Evolutionary conservation across 2,797 vertebrate genomes (phyloP).

Genomic region (Cheirogaleus major): DNA sequence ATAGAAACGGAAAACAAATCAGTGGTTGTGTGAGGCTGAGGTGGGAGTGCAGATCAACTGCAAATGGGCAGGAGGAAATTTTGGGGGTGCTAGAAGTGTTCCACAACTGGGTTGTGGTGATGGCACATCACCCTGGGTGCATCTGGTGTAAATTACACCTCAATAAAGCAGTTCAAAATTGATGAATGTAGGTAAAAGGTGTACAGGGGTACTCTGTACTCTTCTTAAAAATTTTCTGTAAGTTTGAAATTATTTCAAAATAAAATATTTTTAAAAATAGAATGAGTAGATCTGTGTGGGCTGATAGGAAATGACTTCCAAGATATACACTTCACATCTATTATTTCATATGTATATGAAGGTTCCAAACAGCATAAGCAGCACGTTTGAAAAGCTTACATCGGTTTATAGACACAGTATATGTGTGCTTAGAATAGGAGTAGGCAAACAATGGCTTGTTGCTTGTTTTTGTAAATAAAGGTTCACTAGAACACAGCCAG

Average conservation of each 20-base stretch:
- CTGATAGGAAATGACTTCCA: neutral
- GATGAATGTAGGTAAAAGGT: neutral
- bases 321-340: neutral
- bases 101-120: no score
- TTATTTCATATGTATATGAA: neutral
- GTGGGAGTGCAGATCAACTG: neutral
- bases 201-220: neutral
- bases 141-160: neutral
- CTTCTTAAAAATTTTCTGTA: neutral
- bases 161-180: neutral
- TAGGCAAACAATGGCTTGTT: rapidly evolving
- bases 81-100: neutral
- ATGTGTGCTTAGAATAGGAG: neutral
- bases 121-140: neutral
- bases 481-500: neutral
- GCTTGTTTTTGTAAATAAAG: neutral
- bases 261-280: neutral
- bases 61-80: neutral
- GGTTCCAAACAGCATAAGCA: neutral
- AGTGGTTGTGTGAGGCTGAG: neutral
- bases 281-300: neutral
- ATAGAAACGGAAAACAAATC: neutral
- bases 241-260: neutral
- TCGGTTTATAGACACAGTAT: neutral
- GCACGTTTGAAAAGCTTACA: neutral